These are phyloP conservation scores for Leucophora obtusa DNA, from an alignment of 2,888 invertebrate species.

Conservation along the genomic window DNA sequence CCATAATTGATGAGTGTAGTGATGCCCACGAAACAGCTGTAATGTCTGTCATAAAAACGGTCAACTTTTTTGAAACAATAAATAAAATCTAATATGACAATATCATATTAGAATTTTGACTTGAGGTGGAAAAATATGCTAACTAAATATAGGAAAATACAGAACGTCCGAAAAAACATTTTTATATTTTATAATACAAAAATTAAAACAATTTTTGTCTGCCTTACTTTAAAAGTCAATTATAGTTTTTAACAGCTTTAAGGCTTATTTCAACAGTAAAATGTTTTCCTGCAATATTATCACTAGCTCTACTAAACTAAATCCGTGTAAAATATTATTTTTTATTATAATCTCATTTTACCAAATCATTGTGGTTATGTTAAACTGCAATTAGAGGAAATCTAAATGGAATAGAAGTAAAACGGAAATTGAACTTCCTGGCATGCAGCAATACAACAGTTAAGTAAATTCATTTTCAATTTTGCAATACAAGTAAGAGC, in stretches of 20 bases:
- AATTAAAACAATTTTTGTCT: too few species aligned
- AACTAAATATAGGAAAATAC: too few species aligned
- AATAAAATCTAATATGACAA: too few species aligned
- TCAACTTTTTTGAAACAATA: too few species aligned
- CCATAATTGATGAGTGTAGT: too few species aligned
- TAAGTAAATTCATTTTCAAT: slow-evolving; percentile 59
- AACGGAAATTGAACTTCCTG: slow-evolving; percentile 64
- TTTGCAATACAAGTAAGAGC: slow-evolving; percentile 15
- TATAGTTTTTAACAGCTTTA: not conserved
- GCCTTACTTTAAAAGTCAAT: too few species aligned
- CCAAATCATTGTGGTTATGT: slow-evolving; percentile 61
- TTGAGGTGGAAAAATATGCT: too few species aligned
- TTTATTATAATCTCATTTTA: slow-evolving; percentile 30
- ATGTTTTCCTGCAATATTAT: not conserved
- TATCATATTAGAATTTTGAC: too few species aligned
- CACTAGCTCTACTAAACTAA: not conserved
- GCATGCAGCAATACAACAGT: slow-evolving; percentile 45
- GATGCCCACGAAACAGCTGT: too few species aligned
- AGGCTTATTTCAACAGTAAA: not conserved
- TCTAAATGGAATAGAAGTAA: slow-evolving; percentile 61
- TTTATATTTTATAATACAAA: too few species aligned
- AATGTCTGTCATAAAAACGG: too few species aligned
- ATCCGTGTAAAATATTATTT: not conserved
- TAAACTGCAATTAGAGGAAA: slow-evolving; percentile 63
- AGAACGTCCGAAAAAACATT: too few species aligned